phyloP scores from a whole-genome alignment of 1,140 invertebrate genomes.

The Lepidurus packardi region DNA sequence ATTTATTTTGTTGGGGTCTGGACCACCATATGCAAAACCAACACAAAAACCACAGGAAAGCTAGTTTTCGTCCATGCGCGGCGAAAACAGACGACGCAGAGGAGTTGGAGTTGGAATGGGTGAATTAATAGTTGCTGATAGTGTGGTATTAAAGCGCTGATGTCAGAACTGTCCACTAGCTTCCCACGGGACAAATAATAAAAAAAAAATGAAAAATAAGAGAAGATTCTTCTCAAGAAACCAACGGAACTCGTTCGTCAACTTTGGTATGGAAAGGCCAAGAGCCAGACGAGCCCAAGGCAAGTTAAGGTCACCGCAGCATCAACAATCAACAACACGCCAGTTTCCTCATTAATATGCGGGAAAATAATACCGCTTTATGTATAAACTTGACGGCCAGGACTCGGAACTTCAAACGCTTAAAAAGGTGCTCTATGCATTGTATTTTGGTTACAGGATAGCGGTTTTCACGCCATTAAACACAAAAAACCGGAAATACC shows the following conservation, averaged over 20 bases:
- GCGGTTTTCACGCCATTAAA: constrained; percentile 9
- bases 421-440: too few relatives aligned
- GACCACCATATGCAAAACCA: too few relatives aligned
- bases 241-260: constrained; percentile 4
- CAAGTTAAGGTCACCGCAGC: not conserved
- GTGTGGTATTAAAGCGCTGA: constrained; percentile 5
- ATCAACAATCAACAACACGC: constrained; percentile 10
- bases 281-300: constrained; percentile 11
- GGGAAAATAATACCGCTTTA: not conserved
- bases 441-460: not conserved
- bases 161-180: not conserved
- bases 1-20: too few relatives aligned
- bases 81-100: too few relatives aligned
- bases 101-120: not conserved
- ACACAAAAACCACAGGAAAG: too few relatives aligned
- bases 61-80: too few relatives aligned
- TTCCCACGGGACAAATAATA: not conserved
- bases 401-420: too few relatives aligned
- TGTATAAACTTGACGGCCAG: too few relatives aligned
- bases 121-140: not conserved
- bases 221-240: not conserved
- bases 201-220: not conserved
- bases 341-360: not conserved
- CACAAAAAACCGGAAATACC: not conserved
- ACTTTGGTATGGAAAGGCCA: not conserved